phyloP scores from a whole-genome alignment of 2,113 vertebrate genomes.

The Oncorhynchus gorbuscha region DNA sequence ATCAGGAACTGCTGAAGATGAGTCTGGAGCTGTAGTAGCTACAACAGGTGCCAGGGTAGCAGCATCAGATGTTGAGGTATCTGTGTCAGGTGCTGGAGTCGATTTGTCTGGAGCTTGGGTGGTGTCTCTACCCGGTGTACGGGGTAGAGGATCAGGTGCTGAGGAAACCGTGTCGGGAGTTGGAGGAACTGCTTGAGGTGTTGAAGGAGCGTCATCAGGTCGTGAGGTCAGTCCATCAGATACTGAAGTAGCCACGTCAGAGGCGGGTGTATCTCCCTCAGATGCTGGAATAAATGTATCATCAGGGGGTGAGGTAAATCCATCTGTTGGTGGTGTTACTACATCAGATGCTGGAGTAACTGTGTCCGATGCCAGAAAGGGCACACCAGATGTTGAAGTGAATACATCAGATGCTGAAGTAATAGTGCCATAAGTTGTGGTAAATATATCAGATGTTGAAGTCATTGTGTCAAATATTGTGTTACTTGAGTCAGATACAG shows the following conservation, averaged over 20 bases:
- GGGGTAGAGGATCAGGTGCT: not conserved
- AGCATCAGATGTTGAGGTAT: not conserved
- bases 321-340: not conserved
- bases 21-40: not conserved
- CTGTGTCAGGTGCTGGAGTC: not conserved
- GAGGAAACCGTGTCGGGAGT: not conserved
- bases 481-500: no score
- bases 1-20: not conserved
- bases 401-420: constrained; percentile 1
- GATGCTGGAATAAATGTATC: no score
- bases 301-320: no score
- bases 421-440: constrained; percentile 8
- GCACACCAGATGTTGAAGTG: not conserved
- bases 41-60: not conserved
- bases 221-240: not conserved
- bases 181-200: not conserved
- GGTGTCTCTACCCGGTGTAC: not conserved
- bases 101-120: not conserved
- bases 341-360: constrained; percentile 3
- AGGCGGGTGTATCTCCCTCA: no score
- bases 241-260: not conserved
- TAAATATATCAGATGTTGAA: not conserved
- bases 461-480: not conserved
- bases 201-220: not conserved
- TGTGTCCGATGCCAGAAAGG: not conserved